These are phyloP conservation scores for Drosophila picticornis DNA, from an alignment of 2,888 invertebrate species.

Conservation along the genomic window DNA sequence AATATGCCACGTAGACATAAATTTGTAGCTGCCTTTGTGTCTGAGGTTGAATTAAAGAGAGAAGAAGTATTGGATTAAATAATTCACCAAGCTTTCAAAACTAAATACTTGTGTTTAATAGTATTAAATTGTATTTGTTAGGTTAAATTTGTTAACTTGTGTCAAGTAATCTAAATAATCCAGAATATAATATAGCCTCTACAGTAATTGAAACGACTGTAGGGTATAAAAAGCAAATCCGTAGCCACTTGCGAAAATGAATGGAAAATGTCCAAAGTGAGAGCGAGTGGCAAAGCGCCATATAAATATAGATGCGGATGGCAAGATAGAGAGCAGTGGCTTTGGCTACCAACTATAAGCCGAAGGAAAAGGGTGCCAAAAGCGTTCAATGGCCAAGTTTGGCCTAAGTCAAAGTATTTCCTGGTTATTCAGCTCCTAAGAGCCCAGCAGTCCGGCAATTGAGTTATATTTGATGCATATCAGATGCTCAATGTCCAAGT, in stretches of 20 bases:
- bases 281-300: slow-evolving; percentile 36
- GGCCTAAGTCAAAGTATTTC: slow-evolving; percentile 70
- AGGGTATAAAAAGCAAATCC: slow-evolving; percentile 53
- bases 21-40: background rate
- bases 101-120: background rate
- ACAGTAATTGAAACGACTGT: background rate
- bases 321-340: slow-evolving; percentile 21
- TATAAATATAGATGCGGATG: slow-evolving; percentile 58
- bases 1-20: slow-evolving; percentile 6
- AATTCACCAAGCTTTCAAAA: background rate
- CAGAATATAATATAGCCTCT: background rate
- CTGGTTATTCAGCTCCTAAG: slow-evolving; percentile 75
- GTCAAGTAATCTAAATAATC: background rate
- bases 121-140: background rate
- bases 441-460: slow-evolving; percentile 69
- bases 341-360: slow-evolving; percentile 1
- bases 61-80: background rate
- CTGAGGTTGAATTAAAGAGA: background rate
- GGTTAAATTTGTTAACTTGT: background rate
- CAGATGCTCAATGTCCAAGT: slow-evolving; percentile 73
- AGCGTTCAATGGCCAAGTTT: slow-evolving; percentile 55
- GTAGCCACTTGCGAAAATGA: slow-evolving; percentile 76
- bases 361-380: slow-evolving; percentile 44
- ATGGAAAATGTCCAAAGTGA: slow-evolving; percentile 62
- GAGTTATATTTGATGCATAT: slow-evolving; percentile 80